Evolutionary conservation across 2,113 vertebrate genomes (phyloP).

Genomic region (Engraulis encrasicolus): DNA sequence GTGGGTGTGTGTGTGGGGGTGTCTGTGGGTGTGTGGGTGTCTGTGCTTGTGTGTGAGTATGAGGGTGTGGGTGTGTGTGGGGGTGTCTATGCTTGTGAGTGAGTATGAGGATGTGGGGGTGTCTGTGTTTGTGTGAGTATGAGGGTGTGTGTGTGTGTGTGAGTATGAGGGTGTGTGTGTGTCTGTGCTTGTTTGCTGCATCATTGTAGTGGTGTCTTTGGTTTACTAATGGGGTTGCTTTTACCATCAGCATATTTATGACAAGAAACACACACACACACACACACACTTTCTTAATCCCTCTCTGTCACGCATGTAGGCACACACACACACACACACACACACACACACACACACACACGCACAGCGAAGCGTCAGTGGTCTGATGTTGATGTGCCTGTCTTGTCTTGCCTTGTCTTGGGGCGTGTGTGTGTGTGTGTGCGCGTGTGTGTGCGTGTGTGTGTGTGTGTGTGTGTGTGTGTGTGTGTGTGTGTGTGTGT

Average conservation of each 20-base stretch:
- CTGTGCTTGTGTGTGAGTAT: too few species aligned
- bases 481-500: constrained; percentile 36
- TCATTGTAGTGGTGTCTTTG: not conserved
- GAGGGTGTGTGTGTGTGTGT: not conserved
- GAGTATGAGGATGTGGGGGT: not conserved
- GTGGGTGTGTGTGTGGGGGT: too few species aligned
- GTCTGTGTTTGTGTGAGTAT: not conserved
- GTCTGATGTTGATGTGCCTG: constrained; percentile 24
- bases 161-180: not conserved
- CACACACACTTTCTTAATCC: not conserved
- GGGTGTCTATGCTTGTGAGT: not conserved
- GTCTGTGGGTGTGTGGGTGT: too few species aligned
- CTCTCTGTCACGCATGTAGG: not conserved
- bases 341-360: not conserved
- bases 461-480: constrained; percentile 36
- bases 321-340: not conserved
- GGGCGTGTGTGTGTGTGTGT: constrained; percentile 34
- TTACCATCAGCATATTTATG: not conserved
- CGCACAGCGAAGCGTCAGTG: not conserved
- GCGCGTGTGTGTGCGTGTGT: constrained; percentile 34
- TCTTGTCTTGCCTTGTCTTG: too few species aligned
- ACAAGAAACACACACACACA: not conserved
- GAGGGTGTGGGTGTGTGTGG: too few species aligned
- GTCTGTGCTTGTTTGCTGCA: too few species aligned
- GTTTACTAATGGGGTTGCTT: not conserved